These are phyloP conservation scores for Aproaerema taeniolella DNA, from an alignment of 2,888 invertebrate genomes.

Conservation along the genomic window DNA sequence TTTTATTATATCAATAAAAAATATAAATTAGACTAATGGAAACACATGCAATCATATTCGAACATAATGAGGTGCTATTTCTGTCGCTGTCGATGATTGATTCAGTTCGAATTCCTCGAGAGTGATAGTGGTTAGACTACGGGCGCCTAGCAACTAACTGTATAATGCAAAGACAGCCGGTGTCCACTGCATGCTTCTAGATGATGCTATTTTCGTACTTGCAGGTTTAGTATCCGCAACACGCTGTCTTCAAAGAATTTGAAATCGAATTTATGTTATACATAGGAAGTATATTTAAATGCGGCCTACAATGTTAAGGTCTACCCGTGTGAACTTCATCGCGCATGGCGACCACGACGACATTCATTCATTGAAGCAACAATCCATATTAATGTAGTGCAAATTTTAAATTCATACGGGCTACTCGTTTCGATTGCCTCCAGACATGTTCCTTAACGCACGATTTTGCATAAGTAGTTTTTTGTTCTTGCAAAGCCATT, in stretches of 20 bases:
- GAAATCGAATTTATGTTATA: constrained; percentile 67
- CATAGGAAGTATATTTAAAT: constrained; percentile 76
- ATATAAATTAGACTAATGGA: constrained; percentile 3
- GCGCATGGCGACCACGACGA: constrained; percentile 69
- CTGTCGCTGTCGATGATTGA: background rate
- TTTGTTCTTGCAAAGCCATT: constrained; percentile 63
- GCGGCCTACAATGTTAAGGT: constrained; percentile 70
- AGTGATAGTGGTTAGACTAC: too few relatives aligned
- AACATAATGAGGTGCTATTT: constrained; percentile 4
- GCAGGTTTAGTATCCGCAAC: constrained; percentile 62
- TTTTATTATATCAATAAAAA: too few relatives aligned
- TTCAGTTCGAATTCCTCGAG: too few relatives aligned
- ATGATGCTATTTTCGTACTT: constrained; percentile 62
- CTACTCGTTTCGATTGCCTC: constrained; percentile 65
- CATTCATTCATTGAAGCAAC: constrained; percentile 76
- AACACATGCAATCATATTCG: constrained; percentile 3
- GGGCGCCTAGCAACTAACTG: constrained; percentile 38
- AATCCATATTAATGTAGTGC: constrained; percentile 77
- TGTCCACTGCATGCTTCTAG: constrained; percentile 53
- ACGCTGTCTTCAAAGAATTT: constrained; percentile 72
- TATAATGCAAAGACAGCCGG: constrained; percentile 39
- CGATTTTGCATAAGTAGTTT: constrained; percentile 71
- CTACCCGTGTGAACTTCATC: constrained; percentile 75
- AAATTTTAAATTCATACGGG: constrained; percentile 74
- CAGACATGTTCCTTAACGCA: constrained; percentile 66